Base-by-base conservation (phyloP, 2,888 invertebrate species). In the Megaustenia siamemsis region DNA sequence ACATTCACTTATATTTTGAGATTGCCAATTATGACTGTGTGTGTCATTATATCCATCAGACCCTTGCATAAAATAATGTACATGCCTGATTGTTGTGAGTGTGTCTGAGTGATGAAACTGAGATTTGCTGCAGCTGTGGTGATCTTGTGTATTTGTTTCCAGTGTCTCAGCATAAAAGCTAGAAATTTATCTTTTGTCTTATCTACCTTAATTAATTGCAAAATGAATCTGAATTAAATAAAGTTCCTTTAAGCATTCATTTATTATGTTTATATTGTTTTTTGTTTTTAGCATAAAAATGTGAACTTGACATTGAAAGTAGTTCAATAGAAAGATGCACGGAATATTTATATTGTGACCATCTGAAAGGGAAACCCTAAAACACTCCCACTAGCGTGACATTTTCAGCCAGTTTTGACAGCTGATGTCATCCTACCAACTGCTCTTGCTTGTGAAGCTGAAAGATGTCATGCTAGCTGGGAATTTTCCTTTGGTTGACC, bases 151-250 rank as follows among this genome's bases (percentile, higher is more conserved):
- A n/a, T 68, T 68, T 38, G 32, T 68, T 68, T 45, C 10, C 6
- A 38, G 35, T 81, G 66, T 81, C 75, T 82, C 56, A 45, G 89
- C 89, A 88, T 87, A 88, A 88, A 86, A 86, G 86, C 83, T 86
- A 87, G 88, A 88, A 73, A 88, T 87, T 88, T 88, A 87, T 89
- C 89, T 87, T 86, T 88, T 89, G 88, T 89, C 89, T 86, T 90
- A 90, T 90, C 88, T 88, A 90, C 89, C 90, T 89, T 89, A 90
- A 90, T 90, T 89, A 90, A 90, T 90, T 89, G 90, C 88, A 90
- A 73, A 80, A 81, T 76, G 68, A 73, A 82, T 82, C 56, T 71
- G 49, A 71, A 82, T 49, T 35, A 82, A 71, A 82, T 49, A 49
- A 82, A 82, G 53, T 43, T 82, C 38, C 82, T 75, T 82, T 56